Evolutionary conservation across 2,113 vertebrate species (phyloP).

Genomic region (Upupa epops): DNA sequence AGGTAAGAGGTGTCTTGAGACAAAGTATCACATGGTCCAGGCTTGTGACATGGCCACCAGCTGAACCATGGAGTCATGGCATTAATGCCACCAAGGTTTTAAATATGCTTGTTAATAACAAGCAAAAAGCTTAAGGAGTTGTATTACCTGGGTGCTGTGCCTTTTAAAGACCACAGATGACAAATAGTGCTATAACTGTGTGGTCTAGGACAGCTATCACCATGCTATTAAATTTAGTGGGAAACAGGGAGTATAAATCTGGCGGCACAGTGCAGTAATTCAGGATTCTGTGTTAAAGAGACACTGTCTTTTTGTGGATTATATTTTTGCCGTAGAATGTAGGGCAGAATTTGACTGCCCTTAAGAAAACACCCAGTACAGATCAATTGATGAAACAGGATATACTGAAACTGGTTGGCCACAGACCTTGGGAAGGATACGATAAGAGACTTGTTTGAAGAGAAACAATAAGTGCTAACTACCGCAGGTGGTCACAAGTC

Average conservation of each 20-base stretch:
- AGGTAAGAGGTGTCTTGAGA: background rate
- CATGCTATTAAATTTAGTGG: background rate
- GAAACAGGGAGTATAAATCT: background rate
- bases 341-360: no score
- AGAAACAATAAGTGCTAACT: no score
- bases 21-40: accelerated
- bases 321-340: background rate
- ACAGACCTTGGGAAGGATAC: no score
- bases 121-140: background rate
- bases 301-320: background rate
- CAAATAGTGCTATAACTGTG: background rate
- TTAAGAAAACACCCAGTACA: no score
- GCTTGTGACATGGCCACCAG: background rate
- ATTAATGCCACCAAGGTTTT: background rate
- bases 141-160: background rate
- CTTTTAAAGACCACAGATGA: background rate
- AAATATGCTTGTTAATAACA: constrained; percentile 11
- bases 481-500: no score
- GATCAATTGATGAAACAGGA: no score
- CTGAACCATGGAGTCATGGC: background rate
- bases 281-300: constrained; percentile 6
- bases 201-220: constrained; percentile 4
- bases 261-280: background rate
- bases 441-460: no score
- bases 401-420: no score